A percentile compares a stretch with the other conserved stretches of the same genome.
Conservation (phyloP, 2,888 invertebrate species). For the Leptopilina myrica region DNA sequence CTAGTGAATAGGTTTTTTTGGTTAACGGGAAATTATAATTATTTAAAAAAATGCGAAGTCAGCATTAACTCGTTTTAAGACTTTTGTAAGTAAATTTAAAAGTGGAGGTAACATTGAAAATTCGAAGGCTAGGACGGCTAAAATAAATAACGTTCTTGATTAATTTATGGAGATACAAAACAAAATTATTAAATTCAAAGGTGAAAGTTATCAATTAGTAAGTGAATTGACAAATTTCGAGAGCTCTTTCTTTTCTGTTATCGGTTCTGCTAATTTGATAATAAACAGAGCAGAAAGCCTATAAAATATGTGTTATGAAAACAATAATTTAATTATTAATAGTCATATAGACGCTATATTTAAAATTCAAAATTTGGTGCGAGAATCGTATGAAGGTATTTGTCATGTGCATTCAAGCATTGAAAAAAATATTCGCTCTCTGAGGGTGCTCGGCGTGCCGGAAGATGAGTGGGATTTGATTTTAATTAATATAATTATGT, state of each 20-base stretch:
- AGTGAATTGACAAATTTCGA: neutral
- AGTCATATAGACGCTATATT: too few relatives aligned
- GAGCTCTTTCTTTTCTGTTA: neutral
- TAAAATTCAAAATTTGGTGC: too few relatives aligned
- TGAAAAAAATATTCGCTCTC: slow-evolving; percentile 4
- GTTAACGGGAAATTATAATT: neutral
- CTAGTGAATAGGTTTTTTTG: neutral
- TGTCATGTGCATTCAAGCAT: too few relatives aligned
- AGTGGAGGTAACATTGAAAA: neutral
- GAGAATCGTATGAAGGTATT: too few relatives aligned
- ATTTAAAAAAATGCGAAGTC: neutral
- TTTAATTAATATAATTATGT: slow-evolving; percentile 14
- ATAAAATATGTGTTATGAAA: too few relatives aligned
- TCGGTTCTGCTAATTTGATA: neutral
- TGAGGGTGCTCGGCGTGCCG: slow-evolving; percentile 16
- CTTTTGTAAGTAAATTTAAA: neutral
- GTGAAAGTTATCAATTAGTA: neutral
- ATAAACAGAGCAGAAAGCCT: neutral
- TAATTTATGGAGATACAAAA: neutral
- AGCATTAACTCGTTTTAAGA: neutral
- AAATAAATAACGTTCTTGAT: neutral
- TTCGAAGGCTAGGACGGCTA: neutral
- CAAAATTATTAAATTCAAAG: neutral
- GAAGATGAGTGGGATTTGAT: slow-evolving; percentile 4
- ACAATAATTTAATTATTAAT: too few relatives aligned